phyloP scores from a whole-genome alignment of 2,797 vertebrate genomes.

The Astyanax mexicanus region DNA sequence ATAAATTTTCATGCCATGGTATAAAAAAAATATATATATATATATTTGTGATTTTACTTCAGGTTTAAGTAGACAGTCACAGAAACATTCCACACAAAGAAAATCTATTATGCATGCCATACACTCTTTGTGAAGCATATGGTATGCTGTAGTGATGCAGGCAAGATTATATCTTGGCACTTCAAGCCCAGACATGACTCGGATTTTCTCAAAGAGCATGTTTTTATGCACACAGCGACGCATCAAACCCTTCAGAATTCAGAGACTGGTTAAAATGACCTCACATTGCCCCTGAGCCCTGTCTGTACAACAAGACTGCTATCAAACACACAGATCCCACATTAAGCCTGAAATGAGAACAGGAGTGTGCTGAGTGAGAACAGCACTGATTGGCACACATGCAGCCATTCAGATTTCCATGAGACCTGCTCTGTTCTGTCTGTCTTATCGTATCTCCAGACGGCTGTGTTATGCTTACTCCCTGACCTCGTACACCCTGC shows the following conservation, averaged over 20 bases:
- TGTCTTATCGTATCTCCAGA: not conserved
- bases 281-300: not conserved
- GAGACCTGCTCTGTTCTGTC: not conserved
- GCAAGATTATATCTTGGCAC: not conserved
- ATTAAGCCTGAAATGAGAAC: not conserved
- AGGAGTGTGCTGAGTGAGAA: not conserved
- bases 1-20: no score
- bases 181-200: slow-evolving; percentile 11
- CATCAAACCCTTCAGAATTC: not conserved
- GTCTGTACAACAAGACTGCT: not conserved
- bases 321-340: not conserved
- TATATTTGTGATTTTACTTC: no score
- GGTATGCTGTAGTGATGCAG: not conserved
- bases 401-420: not conserved
- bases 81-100: not conserved
- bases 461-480: not conserved
- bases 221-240: not conserved
- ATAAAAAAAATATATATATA: no score
- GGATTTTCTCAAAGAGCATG: no score
- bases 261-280: not conserved
- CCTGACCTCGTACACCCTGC: not conserved
- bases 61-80: no score
- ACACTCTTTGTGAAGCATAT: not conserved
- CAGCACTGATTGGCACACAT: not conserved
- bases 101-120: not conserved